Conservation (phyloP, 23 tunicate genomes). For the Styela clava region DNA sequence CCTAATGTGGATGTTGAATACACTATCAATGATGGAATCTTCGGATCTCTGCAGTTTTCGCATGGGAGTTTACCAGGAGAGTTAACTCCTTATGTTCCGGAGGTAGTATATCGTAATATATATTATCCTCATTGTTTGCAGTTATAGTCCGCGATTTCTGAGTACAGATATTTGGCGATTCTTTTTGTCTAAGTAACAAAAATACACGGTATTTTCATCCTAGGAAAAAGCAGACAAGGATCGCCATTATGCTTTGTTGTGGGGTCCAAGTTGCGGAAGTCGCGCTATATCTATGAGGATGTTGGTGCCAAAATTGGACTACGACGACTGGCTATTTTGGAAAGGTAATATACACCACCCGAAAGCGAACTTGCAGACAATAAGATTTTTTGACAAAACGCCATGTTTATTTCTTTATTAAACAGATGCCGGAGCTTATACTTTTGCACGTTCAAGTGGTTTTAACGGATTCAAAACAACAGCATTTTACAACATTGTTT, state of each 20-base stretch:
- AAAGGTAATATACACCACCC: too few relatives aligned
- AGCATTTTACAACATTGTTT: neutral
- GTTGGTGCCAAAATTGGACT: neutral
- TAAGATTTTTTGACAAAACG: too few relatives aligned
- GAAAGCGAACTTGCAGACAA: too few relatives aligned
- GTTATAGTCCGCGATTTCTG: too few relatives aligned
- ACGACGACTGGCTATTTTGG: neutral
- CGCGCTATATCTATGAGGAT: neutral
- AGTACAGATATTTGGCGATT: too few relatives aligned
- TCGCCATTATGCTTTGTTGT: neutral
- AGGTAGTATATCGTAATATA: too few relatives aligned
- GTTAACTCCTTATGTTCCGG: neutral
- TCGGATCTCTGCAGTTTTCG: neutral
- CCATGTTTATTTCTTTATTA: too few relatives aligned
- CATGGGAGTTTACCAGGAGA: neutral
- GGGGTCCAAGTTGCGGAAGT: neutral
- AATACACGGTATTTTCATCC: too few relatives aligned
- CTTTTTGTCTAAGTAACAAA: too few relatives aligned
- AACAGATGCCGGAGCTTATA: neutral
- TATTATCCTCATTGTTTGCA: too few relatives aligned
- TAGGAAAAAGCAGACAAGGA: neutral
- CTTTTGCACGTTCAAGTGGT: neutral
- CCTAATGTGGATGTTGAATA: neutral
- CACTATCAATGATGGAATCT: neutral
- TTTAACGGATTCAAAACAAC: neutral